These are phyloP conservation scores for Actinostola sp. DNA, from an alignment of 92 coral and sea anemone genomes.

Conservation along the genomic window DNA sequence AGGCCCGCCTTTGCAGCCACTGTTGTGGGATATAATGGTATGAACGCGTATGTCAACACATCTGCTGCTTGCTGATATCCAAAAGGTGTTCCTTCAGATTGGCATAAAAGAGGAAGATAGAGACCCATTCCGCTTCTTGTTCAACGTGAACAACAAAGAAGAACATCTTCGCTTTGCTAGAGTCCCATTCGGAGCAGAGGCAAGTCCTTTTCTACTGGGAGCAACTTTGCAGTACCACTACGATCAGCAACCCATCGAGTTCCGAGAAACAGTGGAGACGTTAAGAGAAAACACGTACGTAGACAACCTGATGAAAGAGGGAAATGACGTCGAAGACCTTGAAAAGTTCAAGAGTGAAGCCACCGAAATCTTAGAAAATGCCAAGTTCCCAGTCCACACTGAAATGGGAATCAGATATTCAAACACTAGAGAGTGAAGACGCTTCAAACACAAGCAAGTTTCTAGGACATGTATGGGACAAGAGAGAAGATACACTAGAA, in stretches of 20 bases:
- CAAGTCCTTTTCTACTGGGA: constrained; percentile 70
- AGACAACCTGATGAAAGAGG: constrained; percentile 58
- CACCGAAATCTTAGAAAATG: constrained; percentile 22
- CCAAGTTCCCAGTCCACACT: constrained; percentile 51
- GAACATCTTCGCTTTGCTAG: constrained; percentile 59
- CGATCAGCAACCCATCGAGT: constrained; percentile 50
- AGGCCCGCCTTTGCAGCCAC: constrained; percentile 63
- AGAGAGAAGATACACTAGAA: constrained; percentile 33
- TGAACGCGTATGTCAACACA: constrained; percentile 61
- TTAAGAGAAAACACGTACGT: constrained; percentile 58
- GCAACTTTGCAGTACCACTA: constrained; percentile 61
- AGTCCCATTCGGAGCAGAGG: constrained; percentile 59
- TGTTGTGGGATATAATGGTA: constrained; percentile 62
- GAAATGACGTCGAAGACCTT: constrained; percentile 34
- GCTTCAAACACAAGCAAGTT: constrained; percentile 29
- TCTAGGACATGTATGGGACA: constrained; percentile 57
- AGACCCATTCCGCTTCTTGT: constrained; percentile 55
- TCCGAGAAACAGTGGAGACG: constrained; percentile 36
- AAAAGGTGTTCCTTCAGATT: constrained; percentile 59
- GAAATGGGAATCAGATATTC: constrained; percentile 44
- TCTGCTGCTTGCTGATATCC: constrained; percentile 43
- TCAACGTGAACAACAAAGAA: constrained; percentile 39
- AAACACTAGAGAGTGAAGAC: constrained; percentile 28
- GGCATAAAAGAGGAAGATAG: constrained; percentile 44
- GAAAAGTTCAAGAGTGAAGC: constrained; percentile 49